Evolutionary conservation across 1,140 invertebrate genomes (phyloP), one percentile per base, ranked within the genome.

Genomic region (Spodoptera frugiperda): DNA sequence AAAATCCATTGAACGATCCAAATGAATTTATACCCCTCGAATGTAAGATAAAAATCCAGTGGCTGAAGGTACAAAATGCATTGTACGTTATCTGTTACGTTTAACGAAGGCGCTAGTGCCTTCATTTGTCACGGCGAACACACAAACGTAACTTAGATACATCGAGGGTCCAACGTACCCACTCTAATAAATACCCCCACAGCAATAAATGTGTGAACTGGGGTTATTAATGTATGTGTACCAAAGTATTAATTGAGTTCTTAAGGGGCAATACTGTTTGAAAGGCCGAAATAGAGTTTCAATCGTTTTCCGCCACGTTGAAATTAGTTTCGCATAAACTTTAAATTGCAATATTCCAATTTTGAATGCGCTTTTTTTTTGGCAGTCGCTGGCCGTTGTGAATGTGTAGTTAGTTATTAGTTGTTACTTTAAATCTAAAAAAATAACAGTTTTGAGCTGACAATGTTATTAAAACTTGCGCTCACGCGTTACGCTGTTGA

Each of bases 211-310:
- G 61, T 65, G 61, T 63, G 59, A 63, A 48, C 17, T 46, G 44
- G 17, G 61, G 61, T 46, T 48, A 65, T 65, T 65, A 65, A 48
- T 65, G 61, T 65, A 12, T 48, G 15, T 48, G 44, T 48, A 44
- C 39, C 19, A 65, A 65, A 65, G 61, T 21, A 65, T 65, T 65
- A 65, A 65, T 65, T 65, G 61, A 65, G 61, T 65, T 65, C 61
- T 65, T 65, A 65, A 44, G 61, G 57, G n/a, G 17, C 19, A 59
- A 10, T 25, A 12, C 30, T 21, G 61, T 48, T 48, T 3, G 17
- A 5, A 11, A 15, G 61, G 17, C 46, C 44, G 25, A 12, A 61
- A 65, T 25, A 17, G 44, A 65, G 39, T 21, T 46, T 65, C n/a
- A 17, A 9, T 17, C 11, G 44, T 12, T 46, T 65, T 19, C 61